Evolutionary conservation across 2,113 vertebrate species (phyloP).

Genomic region (Petromus typicus): DNA sequence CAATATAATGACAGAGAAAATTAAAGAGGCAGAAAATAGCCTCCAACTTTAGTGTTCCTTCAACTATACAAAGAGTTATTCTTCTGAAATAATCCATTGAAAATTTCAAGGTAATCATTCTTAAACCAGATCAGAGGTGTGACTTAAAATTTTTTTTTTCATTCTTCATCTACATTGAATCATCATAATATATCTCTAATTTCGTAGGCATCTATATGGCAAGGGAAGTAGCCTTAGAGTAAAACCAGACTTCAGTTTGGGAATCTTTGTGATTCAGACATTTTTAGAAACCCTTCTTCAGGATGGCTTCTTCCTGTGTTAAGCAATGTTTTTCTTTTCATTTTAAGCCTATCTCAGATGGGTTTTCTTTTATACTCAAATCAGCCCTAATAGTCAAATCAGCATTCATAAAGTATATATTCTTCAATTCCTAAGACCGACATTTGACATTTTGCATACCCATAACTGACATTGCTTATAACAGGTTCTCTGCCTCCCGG

Average conservation of each 20-base stretch:
- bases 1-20: background rate
- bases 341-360: background rate
- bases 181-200: background rate
- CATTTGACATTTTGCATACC: background rate
- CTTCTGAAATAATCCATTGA: slow-evolving; percentile 19
- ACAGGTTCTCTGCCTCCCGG: background rate
- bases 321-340: background rate
- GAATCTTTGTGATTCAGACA: background rate
- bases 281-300: background rate
- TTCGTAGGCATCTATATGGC: background rate
- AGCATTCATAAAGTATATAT: background rate
- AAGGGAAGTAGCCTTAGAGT: background rate
- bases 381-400: background rate
- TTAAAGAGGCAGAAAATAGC: background rate
- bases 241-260: background rate
- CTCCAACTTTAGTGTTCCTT: background rate
- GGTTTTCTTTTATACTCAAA: background rate
- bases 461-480: background rate
- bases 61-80: background rate
- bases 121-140: background rate
- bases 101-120: background rate
- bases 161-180: background rate
- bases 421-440: background rate
- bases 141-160: background rate
- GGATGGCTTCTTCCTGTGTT: background rate